phyloP scores from a whole-genome alignment of 2,888 invertebrate species.

The Cerastis rubricosa region DNA sequence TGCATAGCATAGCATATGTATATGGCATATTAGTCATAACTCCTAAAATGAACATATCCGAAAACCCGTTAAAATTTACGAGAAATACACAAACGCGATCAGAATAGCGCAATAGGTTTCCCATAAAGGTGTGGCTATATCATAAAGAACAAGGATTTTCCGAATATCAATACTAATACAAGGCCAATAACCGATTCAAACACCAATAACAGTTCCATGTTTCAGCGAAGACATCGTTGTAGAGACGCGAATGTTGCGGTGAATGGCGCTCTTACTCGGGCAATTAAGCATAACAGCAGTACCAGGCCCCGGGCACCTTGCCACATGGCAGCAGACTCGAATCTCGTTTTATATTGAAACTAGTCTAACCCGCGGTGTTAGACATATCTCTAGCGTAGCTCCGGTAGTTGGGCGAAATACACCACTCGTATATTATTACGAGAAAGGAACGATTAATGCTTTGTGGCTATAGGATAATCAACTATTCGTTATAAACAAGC shows the following conservation, averaged over 20 bases:
- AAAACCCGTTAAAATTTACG: not conserved
- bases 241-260: constrained; percentile 78
- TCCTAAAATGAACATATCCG: not conserved
- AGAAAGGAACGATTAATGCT: constrained; percentile 43
- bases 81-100: constrained; percentile 1
- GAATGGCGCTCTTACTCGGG: constrained; percentile 75
- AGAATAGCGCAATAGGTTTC: constrained; percentile 5
- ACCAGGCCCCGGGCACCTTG: constrained; percentile 80
- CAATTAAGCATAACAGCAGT: constrained; percentile 81
- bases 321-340: constrained; percentile 81
- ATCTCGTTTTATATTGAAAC: constrained; percentile 76
- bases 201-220: constrained; percentile 71
- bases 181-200: constrained; percentile 60
- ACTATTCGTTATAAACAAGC: not conserved
- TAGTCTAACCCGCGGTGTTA: constrained; percentile 69
- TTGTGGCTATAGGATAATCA: constrained; percentile 15
- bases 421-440: constrained; percentile 50
- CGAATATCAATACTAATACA: constrained; percentile 49
- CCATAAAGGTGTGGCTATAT: constrained; percentile 8
- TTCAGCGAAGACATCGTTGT: constrained; percentile 73
- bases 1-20: not conserved
- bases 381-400: constrained; percentile 61
- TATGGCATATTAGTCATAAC: not conserved
- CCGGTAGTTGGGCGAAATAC: constrained; percentile 51
- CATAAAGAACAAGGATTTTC: constrained; percentile 47